Percentiles rank a stretch among this genome's conserved stretches.
These are phyloP conservation scores for Drosophila ironensis DNA, from an alignment of 1,140 invertebrate genomes.

Conservation along the genomic window DNA sequence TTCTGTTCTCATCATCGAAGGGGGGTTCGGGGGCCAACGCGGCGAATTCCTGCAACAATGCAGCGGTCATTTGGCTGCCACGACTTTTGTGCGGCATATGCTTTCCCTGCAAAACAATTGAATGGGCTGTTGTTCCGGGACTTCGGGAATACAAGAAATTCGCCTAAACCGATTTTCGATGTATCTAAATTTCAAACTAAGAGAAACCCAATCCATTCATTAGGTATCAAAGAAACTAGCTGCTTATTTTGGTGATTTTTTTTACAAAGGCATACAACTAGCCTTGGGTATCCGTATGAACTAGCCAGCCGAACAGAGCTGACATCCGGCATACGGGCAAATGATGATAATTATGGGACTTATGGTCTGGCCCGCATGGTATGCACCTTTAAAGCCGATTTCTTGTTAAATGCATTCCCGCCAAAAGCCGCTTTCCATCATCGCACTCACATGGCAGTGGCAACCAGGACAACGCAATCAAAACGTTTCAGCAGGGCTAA, in stretches of 20 bases:
- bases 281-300: neutral
- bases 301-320: neutral
- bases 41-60: conserved; percentile 24
- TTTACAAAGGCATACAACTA: conserved; percentile 32
- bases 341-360: conserved; percentile 58
- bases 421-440: conserved; percentile 54
- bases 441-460: neutral
- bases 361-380: conserved; percentile 22
- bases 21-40: neutral
- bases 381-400: conserved; percentile 42
- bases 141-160: too few relatives aligned
- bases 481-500: conserved; percentile 47
- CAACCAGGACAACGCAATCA: conserved; percentile 57
- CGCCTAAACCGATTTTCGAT: too few relatives aligned
- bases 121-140: too few relatives aligned
- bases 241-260: neutral
- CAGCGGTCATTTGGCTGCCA: conserved; percentile 6
- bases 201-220: too few relatives aligned
- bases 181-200: too few relatives aligned
- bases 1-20: conserved; percentile 55
- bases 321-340: conserved; percentile 1
- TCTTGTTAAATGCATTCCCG: conserved; percentile 57
- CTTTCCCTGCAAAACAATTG: too few relatives aligned
- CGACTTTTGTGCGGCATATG: neutral
- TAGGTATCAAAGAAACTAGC: too few relatives aligned